These are phyloP conservation scores for Aythya baeri DNA, from an alignment of 2,113 vertebrate species.

Conservation along the genomic window DNA sequence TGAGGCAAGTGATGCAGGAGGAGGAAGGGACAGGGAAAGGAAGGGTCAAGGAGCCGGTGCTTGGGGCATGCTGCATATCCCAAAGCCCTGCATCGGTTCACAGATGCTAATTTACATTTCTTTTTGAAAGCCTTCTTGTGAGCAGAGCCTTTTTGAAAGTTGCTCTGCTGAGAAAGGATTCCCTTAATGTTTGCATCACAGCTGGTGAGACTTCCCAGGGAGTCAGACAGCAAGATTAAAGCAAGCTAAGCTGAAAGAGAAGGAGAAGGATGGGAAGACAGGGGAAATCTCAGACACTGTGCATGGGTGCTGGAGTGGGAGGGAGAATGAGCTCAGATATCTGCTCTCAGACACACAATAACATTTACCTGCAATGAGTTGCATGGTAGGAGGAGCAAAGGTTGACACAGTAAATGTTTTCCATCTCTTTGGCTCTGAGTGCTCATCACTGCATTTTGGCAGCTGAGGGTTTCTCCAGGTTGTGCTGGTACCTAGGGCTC, in stretches of 20 bases:
- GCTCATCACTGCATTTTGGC: background rate
- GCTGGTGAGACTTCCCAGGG: background rate
- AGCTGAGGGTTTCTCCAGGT: accelerated
- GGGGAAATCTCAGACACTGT: background rate
- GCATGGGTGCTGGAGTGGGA: accelerated
- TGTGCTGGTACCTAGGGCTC: background rate
- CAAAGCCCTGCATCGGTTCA: accelerated
- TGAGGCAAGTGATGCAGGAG: background rate
- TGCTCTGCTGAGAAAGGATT: background rate
- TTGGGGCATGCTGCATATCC: background rate
- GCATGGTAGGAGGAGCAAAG: background rate
- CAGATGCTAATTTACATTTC: background rate
- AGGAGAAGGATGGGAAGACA: background rate
- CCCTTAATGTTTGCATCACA: background rate
- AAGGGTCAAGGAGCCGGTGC: accelerated
- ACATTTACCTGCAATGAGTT: background rate
- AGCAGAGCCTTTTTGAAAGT: background rate
- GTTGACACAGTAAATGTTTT: background rate
- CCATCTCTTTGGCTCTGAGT: background rate
- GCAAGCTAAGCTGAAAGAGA: background rate
- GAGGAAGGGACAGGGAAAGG: background rate
- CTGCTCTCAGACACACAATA: background rate
- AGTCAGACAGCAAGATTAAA: background rate
- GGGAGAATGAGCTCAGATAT: background rate
- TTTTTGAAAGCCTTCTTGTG: background rate